Evolutionary conservation across 2,797 vertebrate genomes (phyloP), one percentile per base, ranked within the genome.

Genomic region (Carduelis carduelis): DNA sequence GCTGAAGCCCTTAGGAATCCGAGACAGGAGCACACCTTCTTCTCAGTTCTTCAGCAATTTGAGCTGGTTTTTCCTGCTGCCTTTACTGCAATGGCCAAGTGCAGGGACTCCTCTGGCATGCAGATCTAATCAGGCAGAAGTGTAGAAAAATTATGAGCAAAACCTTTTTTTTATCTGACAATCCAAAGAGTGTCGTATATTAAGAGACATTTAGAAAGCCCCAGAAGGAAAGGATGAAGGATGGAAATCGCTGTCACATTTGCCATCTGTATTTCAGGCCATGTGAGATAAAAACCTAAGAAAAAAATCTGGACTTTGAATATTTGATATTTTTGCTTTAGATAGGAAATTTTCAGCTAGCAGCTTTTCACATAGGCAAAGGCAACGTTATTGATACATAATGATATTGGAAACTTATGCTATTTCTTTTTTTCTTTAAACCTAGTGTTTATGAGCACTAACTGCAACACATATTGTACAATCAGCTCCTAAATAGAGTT

Each of bases 1-100:
- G 30, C 17, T 43, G 27, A 22, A 91, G 3, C 37, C n/a, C n/a
- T 52, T 44, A 50, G 56, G 30, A 27, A 41, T 8, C 47, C 47
- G 59, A 3, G 18, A 44, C 28, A 60, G 0, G 0, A 64, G 27
- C 26, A 13, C 27, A 27, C 4, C 14, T 32, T 66, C 89, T 52
- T 71, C 57, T 35, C 49, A 46, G 53, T 3, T 66, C 46, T 46
- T 74, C 0, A 0, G 14, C 15, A 57, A 11, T 56, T 55, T 81
- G 41, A 8, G 60, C 43, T 71, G 17, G 11, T 19, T 83, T 84
- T 85, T 83, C 17, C 35, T 63, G 5, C 35, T 79, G 65, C 32
- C 17, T 86, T 86, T 74, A 43, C 34, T 81, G 49, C 18, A 68
- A 26, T 32, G n/a, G 43, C 53, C 20, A 68, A 76, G 37, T 32